These are phyloP conservation scores for Monopis laevigella DNA, from an alignment of 2,888 invertebrate species.

Conservation along the genomic window DNA sequence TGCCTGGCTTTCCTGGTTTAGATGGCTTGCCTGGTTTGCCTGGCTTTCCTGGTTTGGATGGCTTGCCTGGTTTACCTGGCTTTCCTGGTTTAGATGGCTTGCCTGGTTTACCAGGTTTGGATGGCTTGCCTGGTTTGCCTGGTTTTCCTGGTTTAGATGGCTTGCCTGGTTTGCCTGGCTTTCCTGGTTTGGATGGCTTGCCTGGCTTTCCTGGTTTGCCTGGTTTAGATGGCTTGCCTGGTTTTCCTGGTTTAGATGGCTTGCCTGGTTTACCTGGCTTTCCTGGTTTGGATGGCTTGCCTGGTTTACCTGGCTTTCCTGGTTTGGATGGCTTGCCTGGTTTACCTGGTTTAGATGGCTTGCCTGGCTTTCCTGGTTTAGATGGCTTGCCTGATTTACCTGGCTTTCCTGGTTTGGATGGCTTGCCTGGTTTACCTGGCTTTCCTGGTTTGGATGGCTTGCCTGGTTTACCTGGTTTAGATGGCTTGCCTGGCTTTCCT, in stretches of 20 bases:
- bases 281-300: constrained; percentile 3
- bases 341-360: constrained; percentile 2
- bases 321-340: constrained; percentile 2
- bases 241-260: constrained; percentile 18
- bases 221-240: background rate
- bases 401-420: constrained; percentile 30
- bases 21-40: background rate
- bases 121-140: background rate
- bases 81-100: background rate
- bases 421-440: constrained; percentile 21
- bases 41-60: background rate
- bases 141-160: background rate
- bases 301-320: background rate
- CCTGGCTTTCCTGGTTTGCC: background rate
- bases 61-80: background rate
- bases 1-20: background rate
- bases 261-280: background rate
- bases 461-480: constrained; percentile 1
- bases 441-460: too few species aligned
- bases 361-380: constrained; percentile 42
- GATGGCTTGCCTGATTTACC: constrained; percentile 30
- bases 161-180: background rate
- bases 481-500: background rate
- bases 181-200: background rate
- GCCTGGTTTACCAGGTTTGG: background rate